These are phyloP conservation scores for Brachypterus glaber DNA, from an alignment of 2,888 invertebrate genomes.

Conservation along the genomic window DNA sequence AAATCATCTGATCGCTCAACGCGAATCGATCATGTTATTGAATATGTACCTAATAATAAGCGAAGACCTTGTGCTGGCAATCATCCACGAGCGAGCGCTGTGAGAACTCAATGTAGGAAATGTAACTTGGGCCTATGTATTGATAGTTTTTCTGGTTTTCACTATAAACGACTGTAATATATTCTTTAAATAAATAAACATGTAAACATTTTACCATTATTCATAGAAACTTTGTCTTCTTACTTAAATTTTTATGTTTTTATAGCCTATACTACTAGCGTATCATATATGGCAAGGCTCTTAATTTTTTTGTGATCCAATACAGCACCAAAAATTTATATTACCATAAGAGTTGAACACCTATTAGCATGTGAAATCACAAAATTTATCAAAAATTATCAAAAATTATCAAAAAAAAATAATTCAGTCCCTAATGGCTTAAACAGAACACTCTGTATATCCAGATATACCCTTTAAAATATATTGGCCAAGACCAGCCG, in stretches of 20 bases:
- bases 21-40: conserved; percentile 9
- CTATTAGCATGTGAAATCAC: too few relatives aligned
- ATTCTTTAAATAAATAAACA: not conserved
- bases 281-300: not conserved
- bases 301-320: not conserved
- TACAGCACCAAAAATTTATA: too few relatives aligned
- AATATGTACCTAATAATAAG: conserved; percentile 11
- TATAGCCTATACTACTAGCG: not conserved
- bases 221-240: too few relatives aligned
- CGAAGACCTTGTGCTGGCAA: conserved; percentile 8
- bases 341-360: too few relatives aligned
- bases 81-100: conserved; percentile 4
- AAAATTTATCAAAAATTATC: too few relatives aligned
- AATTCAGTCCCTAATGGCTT: too few relatives aligned
- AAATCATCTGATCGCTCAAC: conserved; percentile 12
- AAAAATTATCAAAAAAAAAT: too few relatives aligned
- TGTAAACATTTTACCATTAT: too few relatives aligned
- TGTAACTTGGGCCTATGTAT: conserved; percentile 13
- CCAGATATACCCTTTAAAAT: too few relatives aligned
- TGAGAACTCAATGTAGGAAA: conserved; percentile 8
- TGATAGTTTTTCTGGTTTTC: conserved; percentile 10
- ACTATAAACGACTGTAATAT: not conserved
- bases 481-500: too few relatives aligned
- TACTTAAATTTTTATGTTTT: not conserved
- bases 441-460: too few relatives aligned